Evolutionary conservation across 2,113 vertebrate genomes (phyloP), one percentile per base, ranked within the genome.

Genomic region (Tachysurus vachellii): DNA sequence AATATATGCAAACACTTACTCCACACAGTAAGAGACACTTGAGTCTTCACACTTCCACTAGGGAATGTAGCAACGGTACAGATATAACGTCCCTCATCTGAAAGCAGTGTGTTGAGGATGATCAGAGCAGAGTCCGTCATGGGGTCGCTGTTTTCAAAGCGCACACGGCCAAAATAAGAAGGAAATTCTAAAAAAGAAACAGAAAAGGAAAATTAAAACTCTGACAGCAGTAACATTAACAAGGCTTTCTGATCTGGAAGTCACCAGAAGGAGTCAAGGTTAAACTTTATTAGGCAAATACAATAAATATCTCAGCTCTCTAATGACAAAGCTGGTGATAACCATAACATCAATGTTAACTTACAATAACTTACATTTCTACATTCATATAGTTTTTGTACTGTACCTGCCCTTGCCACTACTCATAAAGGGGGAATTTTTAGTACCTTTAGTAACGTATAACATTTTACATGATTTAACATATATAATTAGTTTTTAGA

Each of bases 1-100:
- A 62, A 81, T n/a, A 66, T 76, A 21, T 84, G 13, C 17, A 84
- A 56, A 73, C 1, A 94, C 95, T 95, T 90, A 95, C 95, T 94
- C 93, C 93, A 91, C 36, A 95, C 93, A 14, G 68, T 84, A 89
- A 96, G 91, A 0, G 85, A 90, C 83, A 95, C 44, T 62, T 81
- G 13, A 0, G 0, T 80, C 0, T 94, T 93, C 77, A 95, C 92
- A 90, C 86, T 95, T 16, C 95, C 95, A 0, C 26, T 64, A 21
- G 95, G 95, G 88, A 91, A 95, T 83, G 90, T 91, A 90, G 3
- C 82, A 85, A 95, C 79, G 57, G 36, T 93, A 54, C 95, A 96
- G 56, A 68, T 81, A 86, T 94, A 95, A 0, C 0, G 86, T 31
- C 94, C 94, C 88, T 95, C 93, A 47, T 95, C 93, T 0, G 92